phyloP scores from a whole-genome alignment of 2,113 vertebrate species.

The Cynoglossus semilaevis region DNA sequence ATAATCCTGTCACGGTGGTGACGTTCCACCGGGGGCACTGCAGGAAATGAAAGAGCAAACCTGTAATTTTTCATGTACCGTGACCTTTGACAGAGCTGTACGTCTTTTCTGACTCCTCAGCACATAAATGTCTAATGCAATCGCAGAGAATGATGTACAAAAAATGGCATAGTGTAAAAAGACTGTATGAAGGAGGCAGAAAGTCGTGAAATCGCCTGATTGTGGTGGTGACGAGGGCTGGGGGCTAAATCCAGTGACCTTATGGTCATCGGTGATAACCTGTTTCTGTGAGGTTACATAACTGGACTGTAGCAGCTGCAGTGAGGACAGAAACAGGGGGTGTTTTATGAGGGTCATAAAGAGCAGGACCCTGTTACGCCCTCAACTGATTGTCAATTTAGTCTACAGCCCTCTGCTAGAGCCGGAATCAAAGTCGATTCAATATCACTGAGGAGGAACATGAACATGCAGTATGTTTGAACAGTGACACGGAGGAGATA shows the following conservation, averaged over 20 bases:
- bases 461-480: slow-evolving; percentile 25
- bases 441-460: slow-evolving; percentile 35
- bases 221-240: neutral
- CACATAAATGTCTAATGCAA: neutral
- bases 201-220: neutral
- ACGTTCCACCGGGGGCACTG: neutral
- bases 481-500: neutral
- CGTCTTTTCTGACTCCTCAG: neutral
- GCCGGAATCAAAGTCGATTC: slow-evolving; percentile 57
- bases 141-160: neutral
- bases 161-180: neutral
- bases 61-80: slow-evolving; percentile 2
- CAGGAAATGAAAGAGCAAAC: neutral
- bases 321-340: slow-evolving; percentile 28
- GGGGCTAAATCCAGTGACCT: slow-evolving; percentile 1
- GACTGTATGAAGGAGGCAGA: neutral
- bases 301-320: slow-evolving; percentile 28
- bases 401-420: slow-evolving; percentile 41
- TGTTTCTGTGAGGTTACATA: slow-evolving; percentile 33
- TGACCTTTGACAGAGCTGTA: neutral
- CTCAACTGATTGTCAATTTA: slow-evolving; percentile 57
- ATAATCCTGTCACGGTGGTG: slow-evolving; percentile 37
- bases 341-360: slow-evolving; percentile 72
- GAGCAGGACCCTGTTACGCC: slow-evolving; percentile 44
- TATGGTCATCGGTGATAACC: slow-evolving; percentile 21